Evolutionary conservation across 1,140 invertebrate genomes (phyloP), one percentile per base, ranked within the genome.

Genomic region (Druon quercuslanigerum): DNA sequence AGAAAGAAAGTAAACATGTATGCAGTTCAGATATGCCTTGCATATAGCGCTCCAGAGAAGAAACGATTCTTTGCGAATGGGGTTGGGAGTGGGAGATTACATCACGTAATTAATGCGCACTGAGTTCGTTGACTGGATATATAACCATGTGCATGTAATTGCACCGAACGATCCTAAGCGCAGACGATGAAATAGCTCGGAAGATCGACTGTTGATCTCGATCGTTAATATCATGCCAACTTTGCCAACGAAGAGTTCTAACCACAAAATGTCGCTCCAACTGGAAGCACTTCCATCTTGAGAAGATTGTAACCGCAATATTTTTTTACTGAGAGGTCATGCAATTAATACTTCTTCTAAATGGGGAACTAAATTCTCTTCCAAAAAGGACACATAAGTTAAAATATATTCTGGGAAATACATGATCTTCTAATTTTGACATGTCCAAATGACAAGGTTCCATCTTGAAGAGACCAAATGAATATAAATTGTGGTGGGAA

Each of bases 121-220:
- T 25, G 57, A 66, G 57, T 66, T 40, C 57, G 57, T 66, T 66
- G 57, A 66, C 57, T 66, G 20, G 13, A 25, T 14, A 14, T 66
- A 66, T 66, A 66, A 66, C 57, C 57, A 25, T 66, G 57, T 33
- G 20, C 57, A 60, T 60, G 57, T 60, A 33, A 60, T 60, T 60
- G 57, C 57, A 25, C 57, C 57, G 25, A 33, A 66, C 25, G 25
- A 66, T 66, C 57, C 57, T 66, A 33, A 66, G 57, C 57, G 57
- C 57, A 66, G 57, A 60, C 56, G 56, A 60, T 60, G 20, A 60
- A 60, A 60, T 20, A 60, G 19, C 25, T 33, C 4, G 25, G 25
- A 33, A 33, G 25, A 66, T 66, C 57, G 19, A 66, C 60, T 66
- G 14, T 66, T 40, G 60, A 66, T 66, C 60, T 66, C 60, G 33